These are phyloP conservation scores for Urosaurus nigricauda DNA, from an alignment of 2,797 vertebrate species.

Conservation along the genomic window DNA sequence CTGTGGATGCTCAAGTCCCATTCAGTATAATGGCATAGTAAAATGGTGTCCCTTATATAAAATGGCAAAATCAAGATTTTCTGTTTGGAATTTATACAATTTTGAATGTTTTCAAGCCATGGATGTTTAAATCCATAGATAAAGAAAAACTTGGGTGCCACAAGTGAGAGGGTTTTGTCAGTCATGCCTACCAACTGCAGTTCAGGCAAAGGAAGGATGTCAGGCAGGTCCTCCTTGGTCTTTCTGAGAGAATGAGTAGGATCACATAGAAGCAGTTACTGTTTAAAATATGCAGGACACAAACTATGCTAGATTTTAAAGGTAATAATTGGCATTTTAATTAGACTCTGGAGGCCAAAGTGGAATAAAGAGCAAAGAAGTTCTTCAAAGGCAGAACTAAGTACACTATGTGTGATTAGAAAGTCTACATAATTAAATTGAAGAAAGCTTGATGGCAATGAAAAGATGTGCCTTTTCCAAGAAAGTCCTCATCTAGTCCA, in stretches of 20 bases:
- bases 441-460: neutral
- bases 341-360: neutral
- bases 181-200: neutral
- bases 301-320: neutral
- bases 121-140: too few relatives aligned
- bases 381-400: neutral
- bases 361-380: neutral
- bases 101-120: too few relatives aligned
- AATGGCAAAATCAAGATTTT: too few relatives aligned
- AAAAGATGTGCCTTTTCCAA: neutral
- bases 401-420: neutral
- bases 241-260: neutral
- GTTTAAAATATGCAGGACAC: neutral
- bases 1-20: too few relatives aligned
- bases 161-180: too few relatives aligned
- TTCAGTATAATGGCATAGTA: too few relatives aligned
- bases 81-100: too few relatives aligned
- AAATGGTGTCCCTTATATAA: too few relatives aligned
- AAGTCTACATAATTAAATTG: neutral
- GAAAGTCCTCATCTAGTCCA: neutral
- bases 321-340: neutral
- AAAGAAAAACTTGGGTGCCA: neutral
- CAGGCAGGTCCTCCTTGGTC: neutral
- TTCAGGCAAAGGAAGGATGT: neutral
- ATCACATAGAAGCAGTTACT: neutral